Conservation (phyloP, 2,888 invertebrate genomes). For the Drosophila crucigera region DNA sequence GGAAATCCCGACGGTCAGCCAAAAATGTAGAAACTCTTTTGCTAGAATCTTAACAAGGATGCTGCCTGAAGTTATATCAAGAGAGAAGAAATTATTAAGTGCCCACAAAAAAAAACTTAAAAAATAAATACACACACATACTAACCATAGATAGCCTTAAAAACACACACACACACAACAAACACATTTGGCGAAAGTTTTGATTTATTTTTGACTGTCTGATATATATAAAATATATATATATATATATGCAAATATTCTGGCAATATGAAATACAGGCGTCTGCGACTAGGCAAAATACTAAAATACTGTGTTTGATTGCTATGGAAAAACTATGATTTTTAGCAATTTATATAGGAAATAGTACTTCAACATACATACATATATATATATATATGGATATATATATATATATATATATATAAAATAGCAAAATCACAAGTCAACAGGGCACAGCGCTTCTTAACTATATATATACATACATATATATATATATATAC, state of each 20-base stretch:
- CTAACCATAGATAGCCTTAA: conserved; percentile 46
- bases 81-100: conserved; percentile 62
- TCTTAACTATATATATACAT: conserved; percentile 64
- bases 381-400: no score
- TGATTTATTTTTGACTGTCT: conserved; percentile 61
- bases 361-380: conserved; percentile 25
- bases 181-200: conserved; percentile 19
- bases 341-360: conserved; percentile 68
- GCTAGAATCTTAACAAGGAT: conserved; percentile 30
- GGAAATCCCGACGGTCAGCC: conserved; percentile 46
- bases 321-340: conserved; percentile 64
- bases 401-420: no score
- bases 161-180: conserved; percentile 1
- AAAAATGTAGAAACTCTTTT: conserved; percentile 44
- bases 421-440: conserved; percentile 46
- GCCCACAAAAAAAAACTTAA: conserved; percentile 49
- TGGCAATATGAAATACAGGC: conserved; percentile 59
- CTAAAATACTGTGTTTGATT: conserved; percentile 51
- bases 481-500: conserved; percentile 26
- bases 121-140: conserved; percentile 26
- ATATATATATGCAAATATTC: conserved; percentile 20
- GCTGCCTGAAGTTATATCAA: conserved; percentile 21
- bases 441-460: conserved; percentile 81
- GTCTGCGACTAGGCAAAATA: conserved; percentile 67
- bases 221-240: conserved; percentile 12